Conservation (phyloP, 2,113 vertebrate genomes). For the Salvelinus fontinalis region DNA sequence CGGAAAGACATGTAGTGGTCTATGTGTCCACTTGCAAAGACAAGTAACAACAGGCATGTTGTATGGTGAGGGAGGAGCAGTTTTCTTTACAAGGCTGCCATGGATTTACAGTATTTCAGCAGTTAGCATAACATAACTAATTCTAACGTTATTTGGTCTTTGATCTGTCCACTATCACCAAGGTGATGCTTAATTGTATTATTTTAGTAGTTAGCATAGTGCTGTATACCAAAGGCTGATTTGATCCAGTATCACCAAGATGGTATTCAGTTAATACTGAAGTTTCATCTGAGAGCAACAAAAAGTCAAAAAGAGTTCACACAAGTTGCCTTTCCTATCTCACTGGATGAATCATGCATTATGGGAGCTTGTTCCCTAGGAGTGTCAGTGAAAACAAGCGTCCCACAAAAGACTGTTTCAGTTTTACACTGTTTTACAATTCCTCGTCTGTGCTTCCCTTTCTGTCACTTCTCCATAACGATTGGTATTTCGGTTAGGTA, state of each 20-base stretch:
- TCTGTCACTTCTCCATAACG: constrained; percentile 97
- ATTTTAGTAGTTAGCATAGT: too few species aligned
- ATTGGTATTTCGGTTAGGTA: constrained; percentile 89
- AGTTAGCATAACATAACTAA: too few species aligned
- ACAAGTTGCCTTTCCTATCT: not conserved
- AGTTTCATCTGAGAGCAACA: not conserved
- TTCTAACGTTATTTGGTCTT: too few species aligned
- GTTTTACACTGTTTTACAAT: constrained; percentile 81
- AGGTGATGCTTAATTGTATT: too few species aligned
- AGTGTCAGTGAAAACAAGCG: constrained; percentile 40
- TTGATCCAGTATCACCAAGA: too few species aligned
- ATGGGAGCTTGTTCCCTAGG: constrained; percentile 37
- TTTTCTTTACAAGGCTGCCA: not conserved
- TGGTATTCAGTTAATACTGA: not conserved
- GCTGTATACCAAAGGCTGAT: too few species aligned
- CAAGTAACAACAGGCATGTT: constrained; percentile 6
- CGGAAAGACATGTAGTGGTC: constrained; percentile 11
- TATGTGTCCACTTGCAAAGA: not conserved
- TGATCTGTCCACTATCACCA: too few species aligned
- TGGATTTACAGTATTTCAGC: not conserved
- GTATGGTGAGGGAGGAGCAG: too few species aligned
- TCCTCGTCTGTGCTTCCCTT: constrained; percentile 92
- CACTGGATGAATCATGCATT: constrained; percentile 27
- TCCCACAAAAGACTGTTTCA: constrained; percentile 58
- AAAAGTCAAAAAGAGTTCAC: not conserved